phyloP scores from a whole-genome alignment of 53 echinoderm and acorn worm species.

The Crossaster papposus region DNA sequence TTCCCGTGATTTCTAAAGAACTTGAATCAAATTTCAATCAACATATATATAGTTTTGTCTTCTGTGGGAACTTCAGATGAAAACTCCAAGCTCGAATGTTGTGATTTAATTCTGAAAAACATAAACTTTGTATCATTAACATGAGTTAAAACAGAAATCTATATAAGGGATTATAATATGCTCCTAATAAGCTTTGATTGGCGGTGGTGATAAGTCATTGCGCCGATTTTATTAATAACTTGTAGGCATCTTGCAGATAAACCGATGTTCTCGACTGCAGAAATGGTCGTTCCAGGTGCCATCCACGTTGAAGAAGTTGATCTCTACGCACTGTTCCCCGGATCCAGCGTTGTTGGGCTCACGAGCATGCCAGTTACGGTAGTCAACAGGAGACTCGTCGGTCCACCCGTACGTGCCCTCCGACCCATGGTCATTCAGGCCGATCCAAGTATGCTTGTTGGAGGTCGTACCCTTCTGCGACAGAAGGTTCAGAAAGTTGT shows the following conservation, averaged over 20 bases:
- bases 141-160: no score
- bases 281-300: constrained; percentile 42
- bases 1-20: no score
- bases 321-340: constrained; percentile 20
- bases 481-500: constrained; percentile 16
- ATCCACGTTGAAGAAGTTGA: constrained; percentile 23
- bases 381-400: constrained; percentile 15
- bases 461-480: neutral
- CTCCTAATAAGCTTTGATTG: no score
- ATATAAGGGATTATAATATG: no score
- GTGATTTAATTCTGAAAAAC: no score
- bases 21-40: no score
- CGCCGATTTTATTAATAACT: neutral
- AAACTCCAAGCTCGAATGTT: no score
- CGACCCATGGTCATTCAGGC: neutral
- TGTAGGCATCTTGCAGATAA: constrained; percentile 41
- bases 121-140: no score
- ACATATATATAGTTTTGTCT: no score
- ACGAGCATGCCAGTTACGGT: constrained; percentile 19
- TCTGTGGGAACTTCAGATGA: no score
- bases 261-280: constrained; percentile 9
- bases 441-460: constrained; percentile 20
- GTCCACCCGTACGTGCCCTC: constrained; percentile 31
- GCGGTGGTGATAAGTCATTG: neutral
- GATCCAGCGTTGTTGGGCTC: constrained; percentile 18